A percentile compares a stretch with the other conserved stretches of the same genome.
These are phyloP conservation scores for Catharus fuscescens DNA, from an alignment of 2,113 vertebrate species.

Conservation along the genomic window DNA sequence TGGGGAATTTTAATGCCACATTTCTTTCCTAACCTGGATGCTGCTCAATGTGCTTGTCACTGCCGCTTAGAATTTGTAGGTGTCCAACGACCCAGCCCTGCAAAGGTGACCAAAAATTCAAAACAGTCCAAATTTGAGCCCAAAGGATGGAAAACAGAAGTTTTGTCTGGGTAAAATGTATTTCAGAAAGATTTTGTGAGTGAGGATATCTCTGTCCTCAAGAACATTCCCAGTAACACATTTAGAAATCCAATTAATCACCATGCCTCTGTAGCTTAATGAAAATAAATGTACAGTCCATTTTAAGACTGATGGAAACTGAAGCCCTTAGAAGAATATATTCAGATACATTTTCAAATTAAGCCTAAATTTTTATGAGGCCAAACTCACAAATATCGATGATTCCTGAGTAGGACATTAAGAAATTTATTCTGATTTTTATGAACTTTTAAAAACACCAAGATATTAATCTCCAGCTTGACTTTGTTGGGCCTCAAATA, in stretches of 20 bases:
- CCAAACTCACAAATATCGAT: neutral
- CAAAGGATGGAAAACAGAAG: neutral
- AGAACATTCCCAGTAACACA: neutral
- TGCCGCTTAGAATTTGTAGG: neutral
- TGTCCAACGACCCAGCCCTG: neutral
- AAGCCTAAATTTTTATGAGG: neutral
- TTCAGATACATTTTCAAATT: neutral
- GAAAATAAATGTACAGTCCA: neutral
- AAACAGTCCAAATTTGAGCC: neutral
- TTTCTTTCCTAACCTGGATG: neutral
- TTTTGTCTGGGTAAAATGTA: neutral
- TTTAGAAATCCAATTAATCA: neutral
- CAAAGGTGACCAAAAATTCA: neutral
- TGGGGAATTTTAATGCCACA: neutral
- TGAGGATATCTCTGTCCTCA: neutral
- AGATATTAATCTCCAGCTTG: neutral
- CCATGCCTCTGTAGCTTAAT: neutral
- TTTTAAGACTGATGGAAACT: neutral
- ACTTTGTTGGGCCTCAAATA: neutral
- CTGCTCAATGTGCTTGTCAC: neutral
- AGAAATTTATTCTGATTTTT: neutral
- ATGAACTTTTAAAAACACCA: neutral
- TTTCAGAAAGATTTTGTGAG: neutral
- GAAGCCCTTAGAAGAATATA: neutral
- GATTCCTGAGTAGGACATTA: neutral